Evolutionary conservation across 2,888 invertebrate species (phyloP).

Genomic region (Magallana nippona): DNA sequence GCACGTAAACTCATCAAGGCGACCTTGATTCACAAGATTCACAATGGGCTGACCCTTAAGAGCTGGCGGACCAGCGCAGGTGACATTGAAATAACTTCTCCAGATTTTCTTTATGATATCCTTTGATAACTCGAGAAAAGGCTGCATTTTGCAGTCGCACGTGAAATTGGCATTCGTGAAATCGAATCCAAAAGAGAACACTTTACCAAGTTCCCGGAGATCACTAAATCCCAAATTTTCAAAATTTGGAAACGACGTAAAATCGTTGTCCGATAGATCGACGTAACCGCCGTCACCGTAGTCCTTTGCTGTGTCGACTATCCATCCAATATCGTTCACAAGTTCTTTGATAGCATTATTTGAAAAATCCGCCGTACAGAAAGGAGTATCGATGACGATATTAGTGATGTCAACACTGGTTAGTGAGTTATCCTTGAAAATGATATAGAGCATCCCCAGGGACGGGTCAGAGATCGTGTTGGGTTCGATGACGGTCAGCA

Average conservation of each 20-base stretch:
- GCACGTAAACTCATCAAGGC: conserved; percentile 42
- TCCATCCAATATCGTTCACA: conserved; percentile 22
- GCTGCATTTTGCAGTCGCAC: conserved; percentile 44
- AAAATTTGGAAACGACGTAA: conserved; percentile 40
- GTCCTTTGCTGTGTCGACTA: conserved; percentile 21
- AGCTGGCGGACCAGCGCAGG: conserved; percentile 31
- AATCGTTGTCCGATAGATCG: conserved; percentile 23
- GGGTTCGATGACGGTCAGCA: conserved; percentile 23
- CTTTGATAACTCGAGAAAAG: conserved; percentile 38
- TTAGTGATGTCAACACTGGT: conserved; percentile 42
- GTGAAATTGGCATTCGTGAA: conserved; percentile 36
- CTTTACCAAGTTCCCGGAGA: conserved; percentile 37
- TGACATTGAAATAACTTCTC: conserved; percentile 37
- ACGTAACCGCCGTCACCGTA: conserved; percentile 44
- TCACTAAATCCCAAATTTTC: conserved; percentile 34
- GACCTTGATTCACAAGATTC: conserved; percentile 27
- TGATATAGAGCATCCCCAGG: background rate
- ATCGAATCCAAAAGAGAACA: conserved; percentile 37
- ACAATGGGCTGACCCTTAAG: conserved; percentile 26
- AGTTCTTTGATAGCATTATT: conserved; percentile 38
- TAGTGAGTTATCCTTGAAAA: conserved; percentile 18
- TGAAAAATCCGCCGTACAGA: conserved; percentile 43
- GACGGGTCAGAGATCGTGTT: conserved; percentile 1
- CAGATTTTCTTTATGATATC: conserved; percentile 21
- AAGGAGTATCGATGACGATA: conserved; percentile 32